Conservation (phyloP, 1,140 invertebrate species). For the Ceratina calcarata region DNA sequence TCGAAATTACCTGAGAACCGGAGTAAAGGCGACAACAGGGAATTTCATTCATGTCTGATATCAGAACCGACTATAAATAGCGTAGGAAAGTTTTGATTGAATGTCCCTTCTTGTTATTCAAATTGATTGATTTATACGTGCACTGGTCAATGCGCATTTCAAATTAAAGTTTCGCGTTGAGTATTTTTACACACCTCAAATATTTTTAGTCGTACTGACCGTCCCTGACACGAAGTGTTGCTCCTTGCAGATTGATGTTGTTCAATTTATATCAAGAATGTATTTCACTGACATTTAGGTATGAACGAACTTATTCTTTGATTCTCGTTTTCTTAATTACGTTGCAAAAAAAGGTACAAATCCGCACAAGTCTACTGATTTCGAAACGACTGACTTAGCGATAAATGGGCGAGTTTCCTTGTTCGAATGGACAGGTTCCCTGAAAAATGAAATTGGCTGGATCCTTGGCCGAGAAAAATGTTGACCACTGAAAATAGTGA, state of each 20-base stretch:
- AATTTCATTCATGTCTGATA: slow-evolving; percentile 12
- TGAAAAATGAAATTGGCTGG: not conserved
- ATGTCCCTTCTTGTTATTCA: not conserved
- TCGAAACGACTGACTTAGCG: not conserved
- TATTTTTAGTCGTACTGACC: too few relatives aligned
- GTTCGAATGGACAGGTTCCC: not conserved
- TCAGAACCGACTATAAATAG: slow-evolving; percentile 14
- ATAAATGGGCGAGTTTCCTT: not conserved
- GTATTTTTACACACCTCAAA: not conserved
- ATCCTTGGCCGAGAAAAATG: not conserved
- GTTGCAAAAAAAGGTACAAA: not conserved
- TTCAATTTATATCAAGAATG: too few relatives aligned
- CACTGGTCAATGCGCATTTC: not conserved
- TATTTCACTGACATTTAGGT: too few relatives aligned
- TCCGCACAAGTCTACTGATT: not conserved
- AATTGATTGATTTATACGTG: not conserved
- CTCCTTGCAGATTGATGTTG: too few relatives aligned
- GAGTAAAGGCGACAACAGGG: not conserved
- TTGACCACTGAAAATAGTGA: not conserved
- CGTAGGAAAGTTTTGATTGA: not conserved
- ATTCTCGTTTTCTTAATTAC: not conserved
- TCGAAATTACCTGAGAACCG: slow-evolving; percentile 12
- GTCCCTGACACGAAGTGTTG: too few relatives aligned
- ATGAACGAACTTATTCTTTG: too few relatives aligned
- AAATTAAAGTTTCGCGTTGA: not conserved